Conservation (phyloP, 2,113 vertebrate genomes). For the Climacteris rufus region DNA sequence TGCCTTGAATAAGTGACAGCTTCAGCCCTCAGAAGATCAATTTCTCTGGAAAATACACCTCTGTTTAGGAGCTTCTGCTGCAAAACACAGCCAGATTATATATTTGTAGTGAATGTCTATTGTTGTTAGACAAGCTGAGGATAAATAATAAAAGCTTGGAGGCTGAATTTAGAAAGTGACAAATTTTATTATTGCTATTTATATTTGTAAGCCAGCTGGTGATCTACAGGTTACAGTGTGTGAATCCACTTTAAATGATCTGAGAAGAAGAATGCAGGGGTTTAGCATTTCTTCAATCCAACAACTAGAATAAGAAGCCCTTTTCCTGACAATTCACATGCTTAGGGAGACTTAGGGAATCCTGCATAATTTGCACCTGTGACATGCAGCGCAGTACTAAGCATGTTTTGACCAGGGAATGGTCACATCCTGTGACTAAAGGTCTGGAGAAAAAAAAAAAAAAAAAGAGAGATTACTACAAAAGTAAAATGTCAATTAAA, state of each 20-base stretch:
- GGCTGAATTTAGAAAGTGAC: neutral
- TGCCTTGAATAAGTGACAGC: neutral
- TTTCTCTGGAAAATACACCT: neutral
- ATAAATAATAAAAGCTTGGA: neutral
- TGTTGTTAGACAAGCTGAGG: neutral
- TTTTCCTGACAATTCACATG: neutral
- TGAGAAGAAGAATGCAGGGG: neutral
- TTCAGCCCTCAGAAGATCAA: neutral
- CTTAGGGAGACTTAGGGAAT: neutral
- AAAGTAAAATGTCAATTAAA: neutral
- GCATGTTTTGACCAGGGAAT: neutral
- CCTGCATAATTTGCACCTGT: neutral
- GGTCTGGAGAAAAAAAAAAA: neutral
- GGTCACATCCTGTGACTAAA: neutral
- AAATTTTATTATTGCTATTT: neutral
- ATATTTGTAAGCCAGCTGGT: neutral
- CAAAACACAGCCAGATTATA: neutral
- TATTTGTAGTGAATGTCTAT: neutral
- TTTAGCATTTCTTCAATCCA: neutral
- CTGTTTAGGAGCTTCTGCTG: neutral
- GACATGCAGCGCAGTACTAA: neutral
- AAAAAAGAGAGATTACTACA: accelerated
- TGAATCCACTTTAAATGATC: neutral
- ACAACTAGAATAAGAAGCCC: neutral
- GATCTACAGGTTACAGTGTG: neutral